A percentile compares a stretch with the other conserved stretches of the same genome.
phyloP scores from a whole-genome alignment of 1,140 invertebrate species.

The Luehdorfia chinensis region DNA sequence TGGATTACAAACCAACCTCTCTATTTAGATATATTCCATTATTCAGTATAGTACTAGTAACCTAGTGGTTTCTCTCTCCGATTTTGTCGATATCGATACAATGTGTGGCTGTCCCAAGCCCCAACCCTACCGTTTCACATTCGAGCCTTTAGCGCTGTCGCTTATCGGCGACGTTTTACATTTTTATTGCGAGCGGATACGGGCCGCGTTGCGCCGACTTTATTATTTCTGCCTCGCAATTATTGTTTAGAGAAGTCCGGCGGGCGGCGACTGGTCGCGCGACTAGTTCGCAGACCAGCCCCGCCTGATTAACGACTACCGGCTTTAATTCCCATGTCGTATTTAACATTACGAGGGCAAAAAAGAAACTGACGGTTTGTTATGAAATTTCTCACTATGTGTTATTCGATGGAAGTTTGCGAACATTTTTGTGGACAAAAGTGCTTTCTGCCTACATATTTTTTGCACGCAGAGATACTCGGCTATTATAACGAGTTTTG shows the following conservation, averaged over 20 bases:
- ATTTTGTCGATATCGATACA: constrained; percentile 17
- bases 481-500: too few relatives aligned
- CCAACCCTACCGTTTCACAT: constrained; percentile 47
- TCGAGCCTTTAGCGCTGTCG: constrained; percentile 58
- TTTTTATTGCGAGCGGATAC: constrained; percentile 75
- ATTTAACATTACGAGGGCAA: constrained; percentile 1
- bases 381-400: background rate
- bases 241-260: constrained; percentile 66
- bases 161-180: constrained; percentile 72
- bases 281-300: constrained; percentile 22
- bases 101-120: background rate
- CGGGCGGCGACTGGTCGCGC: constrained; percentile 17
- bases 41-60: too few relatives aligned
- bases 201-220: constrained; percentile 55
- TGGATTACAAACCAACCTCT: too few relatives aligned
- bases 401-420: background rate
- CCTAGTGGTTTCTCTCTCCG: too few relatives aligned
- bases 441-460: background rate
- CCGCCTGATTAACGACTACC: constrained; percentile 4
- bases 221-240: constrained; percentile 71
- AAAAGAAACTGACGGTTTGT: background rate
- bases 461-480: too few relatives aligned
- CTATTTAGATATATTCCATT: too few relatives aligned
- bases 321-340: constrained; percentile 7
- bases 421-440: background rate